phyloP scores from a whole-genome alignment of 2,113 vertebrate species.

The Hypanus sabinus region DNA sequence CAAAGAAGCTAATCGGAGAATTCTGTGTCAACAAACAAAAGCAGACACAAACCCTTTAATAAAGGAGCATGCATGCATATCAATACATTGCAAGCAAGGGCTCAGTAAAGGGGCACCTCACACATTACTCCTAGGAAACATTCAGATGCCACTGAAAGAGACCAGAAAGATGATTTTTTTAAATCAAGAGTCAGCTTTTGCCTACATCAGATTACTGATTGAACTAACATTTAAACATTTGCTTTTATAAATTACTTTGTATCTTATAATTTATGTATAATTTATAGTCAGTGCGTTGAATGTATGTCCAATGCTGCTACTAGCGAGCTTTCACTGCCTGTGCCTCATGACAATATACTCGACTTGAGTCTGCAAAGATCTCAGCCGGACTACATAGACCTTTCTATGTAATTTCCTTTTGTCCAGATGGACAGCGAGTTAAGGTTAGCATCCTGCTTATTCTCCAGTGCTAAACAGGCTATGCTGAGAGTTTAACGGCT shows the following conservation, averaged over 20 bases:
- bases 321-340: no score
- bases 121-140: not conserved
- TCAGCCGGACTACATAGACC: not conserved
- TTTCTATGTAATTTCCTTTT: not conserved
- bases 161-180: not conserved
- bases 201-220: not conserved
- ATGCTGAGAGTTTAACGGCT: not conserved
- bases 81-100: not conserved
- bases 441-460: not conserved
- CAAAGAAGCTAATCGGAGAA: constrained; percentile 13
- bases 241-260: not conserved
- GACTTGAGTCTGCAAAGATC: not conserved
- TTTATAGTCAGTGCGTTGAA: no score
- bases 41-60: not conserved
- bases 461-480: not conserved
- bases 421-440: not conserved
- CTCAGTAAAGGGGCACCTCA: not conserved
- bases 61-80: constrained; percentile 19
- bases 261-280: no score
- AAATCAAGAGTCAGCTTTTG: not conserved
- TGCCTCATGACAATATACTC: no score
- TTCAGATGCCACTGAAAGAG: not conserved
- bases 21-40: not conserved
- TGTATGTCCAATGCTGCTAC: no score
- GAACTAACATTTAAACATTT: no score